Evolutionary conservation across 30 jellyfish, hydroid and myxozoan genomes (phyloP).

Genomic region (Turritopsis rubra): DNA sequence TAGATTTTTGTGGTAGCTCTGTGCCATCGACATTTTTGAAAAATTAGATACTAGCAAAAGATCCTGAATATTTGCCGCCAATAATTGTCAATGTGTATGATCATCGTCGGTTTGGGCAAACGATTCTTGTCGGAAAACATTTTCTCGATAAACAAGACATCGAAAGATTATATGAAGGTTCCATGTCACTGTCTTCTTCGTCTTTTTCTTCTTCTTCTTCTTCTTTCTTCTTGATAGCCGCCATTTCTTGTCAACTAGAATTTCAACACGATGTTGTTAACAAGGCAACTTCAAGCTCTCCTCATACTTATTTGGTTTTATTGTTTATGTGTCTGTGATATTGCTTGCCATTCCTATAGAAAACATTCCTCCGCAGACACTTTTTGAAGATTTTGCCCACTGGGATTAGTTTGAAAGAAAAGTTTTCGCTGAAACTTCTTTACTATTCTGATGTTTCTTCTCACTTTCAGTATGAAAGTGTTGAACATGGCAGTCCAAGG

Average conservation of each 20-base stretch:
- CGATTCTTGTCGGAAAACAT: background rate
- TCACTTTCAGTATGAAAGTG: background rate
- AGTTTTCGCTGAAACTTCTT: no score
- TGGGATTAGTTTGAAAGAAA: no score
- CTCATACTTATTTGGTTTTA: no score
- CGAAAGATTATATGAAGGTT: background rate
- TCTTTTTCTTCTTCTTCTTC: background rate
- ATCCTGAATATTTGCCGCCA: background rate
- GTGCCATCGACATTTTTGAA: no score
- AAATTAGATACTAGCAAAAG: background rate
- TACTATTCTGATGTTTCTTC: background rate
- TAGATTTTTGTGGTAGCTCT: no score
- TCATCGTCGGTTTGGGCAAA: background rate
- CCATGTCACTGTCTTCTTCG: background rate
- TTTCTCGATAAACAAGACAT: background rate
- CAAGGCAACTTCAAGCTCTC: no score
- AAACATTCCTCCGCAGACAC: no score
- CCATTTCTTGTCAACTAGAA: no score
- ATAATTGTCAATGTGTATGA: background rate
- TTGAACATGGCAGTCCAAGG: background rate
- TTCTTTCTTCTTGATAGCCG: background rate
- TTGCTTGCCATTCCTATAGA: no score
- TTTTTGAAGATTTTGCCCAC: no score
- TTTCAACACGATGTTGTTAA: no score
- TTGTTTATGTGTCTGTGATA: no score